phyloP scores from a whole-genome alignment of 2,797 vertebrate species.

The Scolopax bukidnonensis region DNA sequence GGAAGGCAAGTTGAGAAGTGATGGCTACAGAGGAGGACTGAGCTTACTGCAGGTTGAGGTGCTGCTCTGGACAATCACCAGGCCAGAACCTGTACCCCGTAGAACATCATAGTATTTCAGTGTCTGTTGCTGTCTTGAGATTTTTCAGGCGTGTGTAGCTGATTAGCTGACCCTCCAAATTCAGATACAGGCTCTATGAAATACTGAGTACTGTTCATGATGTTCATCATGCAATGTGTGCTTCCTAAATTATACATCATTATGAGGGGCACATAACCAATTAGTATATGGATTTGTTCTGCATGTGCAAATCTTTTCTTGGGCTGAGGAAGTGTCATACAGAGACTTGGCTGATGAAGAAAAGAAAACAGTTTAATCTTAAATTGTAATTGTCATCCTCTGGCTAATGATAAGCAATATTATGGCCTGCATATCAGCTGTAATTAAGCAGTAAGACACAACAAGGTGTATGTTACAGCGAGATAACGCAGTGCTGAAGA shows the following conservation, averaged over 20 bases:
- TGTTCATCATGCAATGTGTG: not conserved
- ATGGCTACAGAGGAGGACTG: not conserved
- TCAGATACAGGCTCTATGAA: not conserved
- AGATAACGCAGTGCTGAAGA: slow-evolving; percentile 53
- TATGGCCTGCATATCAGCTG: slow-evolving; percentile 35
- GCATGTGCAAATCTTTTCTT: slow-evolving; percentile 61
- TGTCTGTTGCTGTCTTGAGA: not conserved
- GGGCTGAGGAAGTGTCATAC: slow-evolving; percentile 19
- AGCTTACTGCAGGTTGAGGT: not conserved
- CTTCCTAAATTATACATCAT: not conserved
- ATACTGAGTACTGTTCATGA: not conserved
- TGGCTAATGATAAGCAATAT: slow-evolving; percentile 67
- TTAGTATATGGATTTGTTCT: slow-evolving; percentile 55
- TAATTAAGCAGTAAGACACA: slow-evolving; percentile 64
- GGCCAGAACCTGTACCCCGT: not conserved
- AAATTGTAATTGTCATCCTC: slow-evolving; percentile 65
- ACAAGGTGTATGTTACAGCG: slow-evolving; percentile 65
- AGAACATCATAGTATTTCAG: not conserved
- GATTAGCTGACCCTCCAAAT: not conserved
- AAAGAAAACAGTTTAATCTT: slow-evolving; percentile 59
- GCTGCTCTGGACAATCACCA: not conserved
- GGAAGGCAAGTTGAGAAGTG: not conserved
- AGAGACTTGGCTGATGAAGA: slow-evolving; percentile 45
- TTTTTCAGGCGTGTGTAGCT: not conserved
- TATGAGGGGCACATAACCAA: slow-evolving; percentile 2